Percentiles rank a stretch among this genome's conserved stretches.
Conservation (phyloP, 1,140 invertebrate genomes). For the Eupristina koningsbergeri region DNA sequence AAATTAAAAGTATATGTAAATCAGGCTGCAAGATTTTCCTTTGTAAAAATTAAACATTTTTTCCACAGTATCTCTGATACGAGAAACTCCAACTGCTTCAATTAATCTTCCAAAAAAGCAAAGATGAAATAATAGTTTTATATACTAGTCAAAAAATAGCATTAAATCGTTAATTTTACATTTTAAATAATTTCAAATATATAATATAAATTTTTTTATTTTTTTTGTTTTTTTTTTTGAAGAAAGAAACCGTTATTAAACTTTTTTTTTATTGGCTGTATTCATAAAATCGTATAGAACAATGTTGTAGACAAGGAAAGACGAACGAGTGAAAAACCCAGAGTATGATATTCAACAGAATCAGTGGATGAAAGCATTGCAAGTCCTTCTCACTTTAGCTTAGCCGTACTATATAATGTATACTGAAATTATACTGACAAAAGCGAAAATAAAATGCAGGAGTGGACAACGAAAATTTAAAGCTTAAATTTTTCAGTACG, state of each 20-base stretch:
- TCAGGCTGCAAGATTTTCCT: no score
- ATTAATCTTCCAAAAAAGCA: no score
- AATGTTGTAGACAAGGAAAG: background rate
- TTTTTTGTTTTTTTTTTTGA: no score
- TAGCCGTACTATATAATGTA: background rate
- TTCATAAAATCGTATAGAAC: conserved; percentile 32
- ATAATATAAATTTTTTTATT: no score
- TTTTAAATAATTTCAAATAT: no score
- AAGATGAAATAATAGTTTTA: no score
- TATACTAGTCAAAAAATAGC: no score
- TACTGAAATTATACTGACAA: conserved; percentile 26
- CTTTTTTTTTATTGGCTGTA: background rate
- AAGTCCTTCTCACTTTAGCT: background rate
- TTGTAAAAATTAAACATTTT: no score
- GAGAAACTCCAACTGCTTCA: no score
- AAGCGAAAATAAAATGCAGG: conserved; percentile 22
- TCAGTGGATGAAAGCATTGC: conserved; percentile 15
- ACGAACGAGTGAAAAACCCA: conserved; percentile 3
- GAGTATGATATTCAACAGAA: conserved; percentile 33
- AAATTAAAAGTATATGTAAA: no score
- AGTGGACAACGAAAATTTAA: background rate
- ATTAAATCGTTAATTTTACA: no score
- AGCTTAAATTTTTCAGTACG: conserved; percentile 33
- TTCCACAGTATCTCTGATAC: background rate
- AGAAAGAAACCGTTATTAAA: background rate